Base-by-base conservation (phyloP, 2,888 invertebrate species). In the Eupithecia pulchellata region DNA sequence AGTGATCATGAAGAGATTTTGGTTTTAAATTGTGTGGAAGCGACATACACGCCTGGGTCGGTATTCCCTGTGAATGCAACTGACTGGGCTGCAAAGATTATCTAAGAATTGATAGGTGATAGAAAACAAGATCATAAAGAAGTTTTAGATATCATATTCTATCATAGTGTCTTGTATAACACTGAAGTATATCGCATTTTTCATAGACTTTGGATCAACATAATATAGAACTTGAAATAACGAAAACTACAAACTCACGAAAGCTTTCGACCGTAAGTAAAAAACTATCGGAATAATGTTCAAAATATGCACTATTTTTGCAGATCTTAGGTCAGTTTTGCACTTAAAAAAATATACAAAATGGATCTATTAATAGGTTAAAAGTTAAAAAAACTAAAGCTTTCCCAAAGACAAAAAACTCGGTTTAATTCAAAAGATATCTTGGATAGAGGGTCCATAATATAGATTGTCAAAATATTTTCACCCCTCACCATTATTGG, bases 381-480 rank as follows among this genome's bases (percentile, higher is more conserved):
- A 6, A 32, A 32, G 32, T 32, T 32, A 39, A 8, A 25, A 55
- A 55, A 25, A 13, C 11, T 25, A 6, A 20, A 36, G 34, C 36
- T 36, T 25, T 55, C 27, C 4, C 9, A 55, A 57, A 57, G 57
- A 57, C 57, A 57, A 57, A 57, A 57, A 29, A 57, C 17, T 57
- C 55, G 55, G 42, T 52, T 52, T 25, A 4, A 25, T 20, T 52
- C 47, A 47, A 47, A 52, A 52, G 25, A 52, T 0, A 25, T 47
- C 20, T 47, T 20, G 52, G 11, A 11, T 20, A 11, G 52, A 25
- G 20, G 25, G 52, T 30, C 11, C 29, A 9, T 82, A 78, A 85
- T 87, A 85, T 87, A 86, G 20, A 89, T 86, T 88, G 93, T 92
- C 93, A 92, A 86, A 93, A 93, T 90, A 93, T 92, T 91, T 86